Evolutionary conservation across 2,888 invertebrate genomes (phyloP), one percentile per base, ranked within the genome.

Genomic region (Liopterus haemorrhoidalis): DNA sequence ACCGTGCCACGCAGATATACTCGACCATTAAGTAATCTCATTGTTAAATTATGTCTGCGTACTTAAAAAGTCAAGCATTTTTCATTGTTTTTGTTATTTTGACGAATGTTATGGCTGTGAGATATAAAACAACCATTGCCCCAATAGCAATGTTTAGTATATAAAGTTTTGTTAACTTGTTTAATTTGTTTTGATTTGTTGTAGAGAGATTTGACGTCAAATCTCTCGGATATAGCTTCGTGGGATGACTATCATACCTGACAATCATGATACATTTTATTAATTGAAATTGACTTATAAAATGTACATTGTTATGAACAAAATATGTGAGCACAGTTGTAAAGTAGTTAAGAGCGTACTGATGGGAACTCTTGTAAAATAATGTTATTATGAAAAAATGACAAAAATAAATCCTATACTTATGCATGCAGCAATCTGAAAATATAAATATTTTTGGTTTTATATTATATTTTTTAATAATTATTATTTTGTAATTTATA

Each of bases 391-490:
- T 42, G 40, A 48, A 49, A 48, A 48, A 46, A 33, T 36, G 36
- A 38, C 33, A 49, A 49, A 48, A 49, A 42, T 42, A 49, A 49
- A 49, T 46, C 42, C 42, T 49, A 48, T 49, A 49, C 49, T 49
- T 49, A 49, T 49, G 49, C 49, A 49, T 49, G 49, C 49, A 49
- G 49, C 49, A 49, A 49, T 33, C 41, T 38, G 41, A 41, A 41
- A 38, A 45, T 46, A 41, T 41, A 41, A 22, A 22, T 5, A 14
- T 21, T 8, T 38, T 38, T 25, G 14, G 15, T 11, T 38, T 38
- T 8, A 14, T 38, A 11, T 37, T 21, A 21, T 20, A 12, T 8
- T 36, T 19, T 8, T 21, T 35, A 20, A 16, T 21, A n/a, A 35
- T 19, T 6, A 35, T 35, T 35, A 16, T 2, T n/a, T 35, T n/a